Evolutionary conservation across 2,888 invertebrate genomes (phyloP).

Genomic region (Lepidochrysops patricia): DNA sequence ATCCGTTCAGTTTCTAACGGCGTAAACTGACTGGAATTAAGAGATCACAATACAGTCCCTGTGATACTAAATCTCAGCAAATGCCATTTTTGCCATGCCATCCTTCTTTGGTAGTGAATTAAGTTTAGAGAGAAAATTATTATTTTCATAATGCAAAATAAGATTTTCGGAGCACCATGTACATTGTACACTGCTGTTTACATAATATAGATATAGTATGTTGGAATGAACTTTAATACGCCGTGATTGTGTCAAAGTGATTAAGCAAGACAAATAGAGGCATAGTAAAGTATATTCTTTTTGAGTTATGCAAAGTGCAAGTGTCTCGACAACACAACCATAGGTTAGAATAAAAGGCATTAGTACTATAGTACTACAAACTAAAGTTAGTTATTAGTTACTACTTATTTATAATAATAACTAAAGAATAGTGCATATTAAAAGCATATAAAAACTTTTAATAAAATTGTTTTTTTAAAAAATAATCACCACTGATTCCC

Average conservation of each 20-base stretch:
- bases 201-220: background rate
- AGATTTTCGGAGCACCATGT: too few species aligned
- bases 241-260: background rate
- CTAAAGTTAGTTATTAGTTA: slow-evolving; percentile 4
- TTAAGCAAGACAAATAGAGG: background rate
- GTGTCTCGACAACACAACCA: slow-evolving; percentile 12
- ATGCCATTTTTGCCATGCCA: too few species aligned
- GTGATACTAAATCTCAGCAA: background rate
- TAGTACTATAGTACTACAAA: slow-evolving; percentile 6
- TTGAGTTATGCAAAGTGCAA: background rate
- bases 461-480: too few species aligned
- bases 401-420: background rate
- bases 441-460: background rate
- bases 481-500: too few species aligned
- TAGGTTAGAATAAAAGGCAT: slow-evolving; percentile 10
- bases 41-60: too few species aligned
- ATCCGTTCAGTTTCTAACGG: too few species aligned
- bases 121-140: too few species aligned
- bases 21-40: too few species aligned
- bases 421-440: background rate
- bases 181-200: too few species aligned
- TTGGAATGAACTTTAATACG: background rate
- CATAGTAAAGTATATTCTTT: background rate
- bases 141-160: too few species aligned
- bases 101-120: too few species aligned